A percentile compares a stretch with the other conserved stretches of the same genome.
These are phyloP conservation scores for Zosterops japonicus DNA, from an alignment of 2,113 vertebrate genomes.

Conservation along the genomic window DNA sequence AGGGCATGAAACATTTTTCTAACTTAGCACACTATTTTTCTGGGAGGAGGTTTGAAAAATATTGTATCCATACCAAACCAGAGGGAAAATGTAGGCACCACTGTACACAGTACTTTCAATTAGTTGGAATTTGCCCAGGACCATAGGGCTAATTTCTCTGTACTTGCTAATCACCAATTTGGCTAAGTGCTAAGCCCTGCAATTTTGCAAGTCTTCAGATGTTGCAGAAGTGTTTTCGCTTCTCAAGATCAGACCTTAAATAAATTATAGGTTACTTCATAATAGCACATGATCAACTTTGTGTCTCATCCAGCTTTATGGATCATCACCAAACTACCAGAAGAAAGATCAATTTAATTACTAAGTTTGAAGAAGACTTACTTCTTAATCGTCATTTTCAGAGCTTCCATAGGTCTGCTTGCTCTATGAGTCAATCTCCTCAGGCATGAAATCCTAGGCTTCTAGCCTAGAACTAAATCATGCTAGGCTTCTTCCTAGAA, in stretches of 20 bases:
- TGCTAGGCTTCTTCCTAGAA: not conserved
- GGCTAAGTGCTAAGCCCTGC: not conserved
- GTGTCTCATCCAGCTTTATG: constrained; percentile 16
- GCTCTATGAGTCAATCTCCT: not conserved
- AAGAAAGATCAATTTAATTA: constrained; percentile 45
- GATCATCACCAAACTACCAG: not conserved
- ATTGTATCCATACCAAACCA: not conserved
- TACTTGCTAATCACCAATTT: not conserved
- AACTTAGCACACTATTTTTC: not conserved
- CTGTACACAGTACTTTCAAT: not conserved
- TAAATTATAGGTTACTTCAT: constrained; percentile 35
- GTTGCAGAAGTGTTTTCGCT: not conserved
- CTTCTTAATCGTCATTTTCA: constrained; percentile 33
- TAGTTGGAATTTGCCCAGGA: not conserved
- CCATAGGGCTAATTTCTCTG: not conserved
- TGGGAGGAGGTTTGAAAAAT: not conserved
- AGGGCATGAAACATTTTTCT: not conserved
- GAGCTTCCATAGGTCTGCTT: not conserved
- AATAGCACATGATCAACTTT: constrained; percentile 12
- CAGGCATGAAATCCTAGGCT: not conserved
- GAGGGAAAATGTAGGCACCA: not conserved
- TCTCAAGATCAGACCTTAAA: not conserved
- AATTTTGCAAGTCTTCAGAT: constrained; percentile 35
- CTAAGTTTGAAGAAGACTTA: not conserved
- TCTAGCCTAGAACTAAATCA: not conserved